Conservation (phyloP, 2,113 vertebrate species). For the Perca fluviatilis region DNA sequence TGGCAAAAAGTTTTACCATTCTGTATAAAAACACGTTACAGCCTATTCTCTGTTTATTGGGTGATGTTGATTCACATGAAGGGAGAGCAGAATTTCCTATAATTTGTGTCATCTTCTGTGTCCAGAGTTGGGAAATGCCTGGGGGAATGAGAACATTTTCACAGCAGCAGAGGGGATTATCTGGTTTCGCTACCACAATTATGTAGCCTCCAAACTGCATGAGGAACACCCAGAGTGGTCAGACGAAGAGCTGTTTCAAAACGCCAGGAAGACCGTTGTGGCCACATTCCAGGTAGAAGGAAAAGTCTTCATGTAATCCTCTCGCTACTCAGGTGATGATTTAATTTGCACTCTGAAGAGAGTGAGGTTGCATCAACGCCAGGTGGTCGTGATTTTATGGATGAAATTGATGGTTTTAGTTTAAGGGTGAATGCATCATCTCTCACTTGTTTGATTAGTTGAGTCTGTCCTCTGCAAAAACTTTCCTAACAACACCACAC, state of each 20-base stretch:
- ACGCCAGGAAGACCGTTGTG: conserved; percentile 89
- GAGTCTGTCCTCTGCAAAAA: conserved; percentile 24
- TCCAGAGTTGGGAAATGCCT: conserved; percentile 91
- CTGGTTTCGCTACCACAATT: conserved; percentile 97
- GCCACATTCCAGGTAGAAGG: conserved; percentile 93
- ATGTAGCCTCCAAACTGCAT: conserved; percentile 82
- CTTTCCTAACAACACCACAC: background rate
- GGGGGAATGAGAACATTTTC: conserved; percentile 93
- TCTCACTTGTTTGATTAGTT: conserved; percentile 40
- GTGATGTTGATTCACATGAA: conserved; percentile 9
- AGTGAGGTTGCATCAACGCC: conserved; percentile 49
- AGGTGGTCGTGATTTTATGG: conserved; percentile 57
- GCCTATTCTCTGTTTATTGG: background rate
- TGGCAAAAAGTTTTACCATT: background rate
- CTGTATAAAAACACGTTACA: background rate
- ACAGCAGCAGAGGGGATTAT: conserved; percentile 89
- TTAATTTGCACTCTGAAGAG: conserved; percentile 66
- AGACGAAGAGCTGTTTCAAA: conserved; percentile 93
- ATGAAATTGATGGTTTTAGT: conserved; percentile 44
- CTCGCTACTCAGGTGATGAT: conserved; percentile 58
- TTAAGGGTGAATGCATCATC: conserved; percentile 40
- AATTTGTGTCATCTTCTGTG: conserved; percentile 37
- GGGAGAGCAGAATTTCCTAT: conserved; percentile 24
- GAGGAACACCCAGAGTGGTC: conserved; percentile 85
- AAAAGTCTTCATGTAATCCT: conserved; percentile 70